phyloP scores from a whole-genome alignment of 2,888 invertebrate genomes.

The Xestia sexstrigata region DNA sequence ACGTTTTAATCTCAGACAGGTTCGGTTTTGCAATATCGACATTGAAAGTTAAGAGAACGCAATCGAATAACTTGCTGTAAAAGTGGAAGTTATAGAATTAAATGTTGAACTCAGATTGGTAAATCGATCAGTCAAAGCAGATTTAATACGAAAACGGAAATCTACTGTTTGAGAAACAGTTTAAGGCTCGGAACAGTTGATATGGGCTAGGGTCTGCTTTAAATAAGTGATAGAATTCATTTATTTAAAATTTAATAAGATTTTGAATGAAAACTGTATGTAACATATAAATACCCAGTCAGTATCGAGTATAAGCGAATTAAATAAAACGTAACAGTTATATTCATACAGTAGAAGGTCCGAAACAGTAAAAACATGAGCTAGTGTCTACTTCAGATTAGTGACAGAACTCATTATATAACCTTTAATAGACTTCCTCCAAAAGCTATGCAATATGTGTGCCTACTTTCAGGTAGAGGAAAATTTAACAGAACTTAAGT shows the following conservation, averaged over 20 bases:
- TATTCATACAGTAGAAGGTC: neutral
- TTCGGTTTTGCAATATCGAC: constrained; percentile 39
- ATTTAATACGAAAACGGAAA: neutral
- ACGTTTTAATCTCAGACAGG: constrained; percentile 4
- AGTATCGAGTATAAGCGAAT: neutral
- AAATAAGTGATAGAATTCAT: constrained; percentile 5
- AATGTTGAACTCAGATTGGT: constrained; percentile 4
- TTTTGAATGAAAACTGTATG: neutral
- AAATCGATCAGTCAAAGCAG: neutral
- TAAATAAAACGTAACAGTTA: neutral
- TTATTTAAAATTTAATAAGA: neutral
- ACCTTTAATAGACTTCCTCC: neutral
- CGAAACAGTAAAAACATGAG: neutral
- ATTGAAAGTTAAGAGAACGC: constrained; percentile 38
- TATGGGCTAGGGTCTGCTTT: neutral
- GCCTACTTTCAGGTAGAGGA: neutral
- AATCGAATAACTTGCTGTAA: constrained; percentile 2
- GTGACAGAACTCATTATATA: constrained; percentile 5
- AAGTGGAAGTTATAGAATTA: neutral
- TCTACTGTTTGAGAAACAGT: neutral
- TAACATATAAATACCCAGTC: neutral
- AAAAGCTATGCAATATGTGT: neutral
- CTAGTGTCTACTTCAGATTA: neutral
- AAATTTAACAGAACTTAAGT: neutral
- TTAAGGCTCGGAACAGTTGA: neutral